Evolutionary conservation across 2,888 invertebrate genomes (phyloP), one percentile per base, ranked within the genome.

Genomic region (Zaprionus bogoriensis): DNA sequence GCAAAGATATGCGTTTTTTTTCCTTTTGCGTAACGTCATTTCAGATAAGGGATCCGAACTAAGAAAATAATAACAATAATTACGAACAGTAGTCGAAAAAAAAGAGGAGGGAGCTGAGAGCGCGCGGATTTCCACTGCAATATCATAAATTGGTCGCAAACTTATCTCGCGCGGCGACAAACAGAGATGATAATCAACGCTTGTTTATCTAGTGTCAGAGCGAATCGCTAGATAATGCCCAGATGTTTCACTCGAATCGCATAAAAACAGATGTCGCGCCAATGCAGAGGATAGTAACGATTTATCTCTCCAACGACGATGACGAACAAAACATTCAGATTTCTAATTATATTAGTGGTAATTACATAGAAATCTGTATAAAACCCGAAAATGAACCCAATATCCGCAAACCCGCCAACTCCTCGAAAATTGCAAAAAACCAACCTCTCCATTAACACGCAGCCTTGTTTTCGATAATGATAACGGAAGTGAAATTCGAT

Each of bases 321-420:
- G 81, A 87, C 89, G 88, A 90, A 83, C 65, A 89, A 87, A 78
- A 69, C 84, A 81, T 61, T 78, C 80, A 89, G 81, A 87, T 70
- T 89, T 80, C 77, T 89, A 52, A 59, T 89, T 41, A 78, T 90
- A 69, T 71, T 90, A 77, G 84, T 87, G 90, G 90, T 90, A 90
- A 90, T 83, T 89, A 78, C 28, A 46, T 53, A 64, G 14, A 55
- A 20, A 32, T 36, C 39, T 23, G 32, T 12, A 36, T 17, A 14
- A 14, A 32, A 32, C 14, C 7, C 6, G 22, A 41, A 12, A 41
- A 39, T 5, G n/a, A 20, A n/a, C 6, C 41, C 41, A 42, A 44
- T 17, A 17, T 36, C 32, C 32, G 32, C 3, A 17, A 32, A 36
- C 32, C 32, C 32, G 32, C 3, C 32, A 36, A 17, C 3, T 36